Conservation (phyloP, 92 coral and sea anemone species). For the Diadumene lineata region DNA sequence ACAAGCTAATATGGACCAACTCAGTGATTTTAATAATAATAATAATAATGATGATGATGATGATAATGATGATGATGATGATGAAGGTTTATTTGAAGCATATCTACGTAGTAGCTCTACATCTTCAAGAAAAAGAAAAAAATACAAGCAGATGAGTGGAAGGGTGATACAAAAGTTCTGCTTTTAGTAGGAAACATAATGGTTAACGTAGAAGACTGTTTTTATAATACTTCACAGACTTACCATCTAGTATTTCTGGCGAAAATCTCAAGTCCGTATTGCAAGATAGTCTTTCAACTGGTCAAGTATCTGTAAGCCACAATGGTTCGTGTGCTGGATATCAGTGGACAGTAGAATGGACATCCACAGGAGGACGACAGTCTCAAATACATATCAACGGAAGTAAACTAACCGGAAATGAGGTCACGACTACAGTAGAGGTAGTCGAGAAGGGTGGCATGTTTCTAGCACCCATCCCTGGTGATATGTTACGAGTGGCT, state of each 20-base stretch:
- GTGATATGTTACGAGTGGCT: constrained; percentile 82
- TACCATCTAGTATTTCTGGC: constrained; percentile 59
- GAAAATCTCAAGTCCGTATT: constrained; percentile 56
- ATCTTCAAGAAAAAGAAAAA: too few relatives aligned
- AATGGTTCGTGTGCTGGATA: constrained; percentile 61
- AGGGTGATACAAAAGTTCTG: too few relatives aligned
- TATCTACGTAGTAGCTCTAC: too few relatives aligned
- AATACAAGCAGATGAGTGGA: too few relatives aligned
- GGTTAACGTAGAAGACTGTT: too few relatives aligned
- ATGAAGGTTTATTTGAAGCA: too few relatives aligned
- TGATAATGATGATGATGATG: too few relatives aligned
- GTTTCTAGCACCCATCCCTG: constrained; percentile 82
- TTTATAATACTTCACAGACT: constrained; percentile 39
- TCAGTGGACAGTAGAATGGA: constrained; percentile 78
- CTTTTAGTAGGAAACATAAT: too few relatives aligned
- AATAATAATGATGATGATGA: too few relatives aligned
- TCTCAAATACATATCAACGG: constrained; percentile 58
- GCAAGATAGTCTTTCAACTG: constrained; percentile 63
- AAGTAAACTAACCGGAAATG: constrained; percentile 69
- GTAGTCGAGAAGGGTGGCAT: constrained; percentile 74
- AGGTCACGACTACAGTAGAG: constrained; percentile 37
- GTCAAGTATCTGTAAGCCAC: constrained; percentile 61
- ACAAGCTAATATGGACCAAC: too few relatives aligned
- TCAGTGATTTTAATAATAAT: too few relatives aligned
- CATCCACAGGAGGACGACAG: constrained; percentile 75